Base-by-base conservation (phyloP, 2,113 vertebrate species). In the Pogona vitticeps region DNA sequence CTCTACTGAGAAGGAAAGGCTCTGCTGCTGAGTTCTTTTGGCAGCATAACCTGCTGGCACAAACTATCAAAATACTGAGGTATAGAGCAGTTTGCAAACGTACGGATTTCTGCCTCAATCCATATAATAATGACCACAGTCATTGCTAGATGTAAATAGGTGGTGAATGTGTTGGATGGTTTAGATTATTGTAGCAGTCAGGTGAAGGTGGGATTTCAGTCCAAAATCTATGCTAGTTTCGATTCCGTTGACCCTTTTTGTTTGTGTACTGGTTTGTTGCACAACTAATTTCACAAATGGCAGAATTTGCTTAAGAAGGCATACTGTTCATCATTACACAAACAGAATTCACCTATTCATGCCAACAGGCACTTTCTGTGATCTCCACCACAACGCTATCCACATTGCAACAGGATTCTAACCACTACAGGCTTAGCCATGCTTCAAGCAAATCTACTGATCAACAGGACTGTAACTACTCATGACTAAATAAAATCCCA, bases 401-500 rank as follows among this genome's bases (percentile, higher is more conserved):
- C n/a, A n/a, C n/a, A n/a, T n/a, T n/a, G n/a, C n/a, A n/a, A n/a
- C n/a, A n/a, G n/a, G n/a, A n/a, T n/a, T n/a, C n/a, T n/a, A n/a
- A n/a, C n/a, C n/a, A n/a, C n/a, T n/a, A n/a, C 58, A 59, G 58
- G 28, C 3, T 65, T 72, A 40, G 18, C 6, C 15, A 38, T 40
- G 33, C 71, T 36, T 72, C 20, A 5, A 38, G 36, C 38, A 72
- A 20, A 6, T n/a, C 33, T 17, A 36, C 23, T 21, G 33, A 38
- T 40, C 71, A 72, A 72, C 9, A 72, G 36, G 17, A 72, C 10
- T 67, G 28, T 13, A 59, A 23, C n/a, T 42, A 81, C 14, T 81
- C 79, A 81, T 81, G 28, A 67, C 20, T 81, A 81, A n/a, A 42
- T 67, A n/a, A 59, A 79, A n/a, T 20, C 33, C n/a, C 56, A 79